Conservation (phyloP, 2,888 invertebrate genomes). For the Cerceris ruficornis region DNA sequence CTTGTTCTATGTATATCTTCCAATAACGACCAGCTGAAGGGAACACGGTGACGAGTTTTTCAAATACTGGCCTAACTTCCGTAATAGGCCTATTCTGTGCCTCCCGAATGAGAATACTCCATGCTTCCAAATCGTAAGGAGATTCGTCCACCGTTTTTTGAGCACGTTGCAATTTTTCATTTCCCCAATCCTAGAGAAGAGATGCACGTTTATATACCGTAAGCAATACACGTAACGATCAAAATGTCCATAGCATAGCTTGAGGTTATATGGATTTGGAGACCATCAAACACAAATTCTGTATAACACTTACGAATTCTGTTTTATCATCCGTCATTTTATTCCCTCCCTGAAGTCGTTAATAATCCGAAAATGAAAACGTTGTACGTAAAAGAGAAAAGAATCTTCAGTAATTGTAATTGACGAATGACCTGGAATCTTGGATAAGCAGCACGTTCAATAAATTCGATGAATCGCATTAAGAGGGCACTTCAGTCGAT, state of each 20-base stretch:
- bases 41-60: slow-evolving; percentile 96
- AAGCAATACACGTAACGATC: neutral
- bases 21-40: slow-evolving; percentile 98
- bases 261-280: slow-evolving; percentile 44
- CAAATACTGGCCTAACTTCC: slow-evolving; percentile 95
- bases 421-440: neutral
- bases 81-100: slow-evolving; percentile 93
- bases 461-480: slow-evolving; percentile 5
- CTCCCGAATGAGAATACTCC: slow-evolving; percentile 97
- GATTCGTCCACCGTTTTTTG: slow-evolving; percentile 94
- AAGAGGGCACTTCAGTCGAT: neutral
- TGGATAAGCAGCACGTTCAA: slow-evolving; percentile 4
- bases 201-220: neutral
- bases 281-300: neutral
- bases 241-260: neutral
- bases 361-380: slow-evolving; percentile 23
- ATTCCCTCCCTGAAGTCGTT: neutral
- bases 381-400: neutral
- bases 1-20: slow-evolving; percentile 99
- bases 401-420: slow-evolving; percentile 12
- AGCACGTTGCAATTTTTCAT: slow-evolving; percentile 91
- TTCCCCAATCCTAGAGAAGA: slow-evolving; percentile 91
- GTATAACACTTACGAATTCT: slow-evolving; percentile 70
- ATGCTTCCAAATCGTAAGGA: slow-evolving; percentile 97
- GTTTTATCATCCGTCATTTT: slow-evolving; percentile 72